These are phyloP conservation scores for Galleria mellonella DNA, from an alignment of 1,140 invertebrate genomes.

Conservation along the genomic window DNA sequence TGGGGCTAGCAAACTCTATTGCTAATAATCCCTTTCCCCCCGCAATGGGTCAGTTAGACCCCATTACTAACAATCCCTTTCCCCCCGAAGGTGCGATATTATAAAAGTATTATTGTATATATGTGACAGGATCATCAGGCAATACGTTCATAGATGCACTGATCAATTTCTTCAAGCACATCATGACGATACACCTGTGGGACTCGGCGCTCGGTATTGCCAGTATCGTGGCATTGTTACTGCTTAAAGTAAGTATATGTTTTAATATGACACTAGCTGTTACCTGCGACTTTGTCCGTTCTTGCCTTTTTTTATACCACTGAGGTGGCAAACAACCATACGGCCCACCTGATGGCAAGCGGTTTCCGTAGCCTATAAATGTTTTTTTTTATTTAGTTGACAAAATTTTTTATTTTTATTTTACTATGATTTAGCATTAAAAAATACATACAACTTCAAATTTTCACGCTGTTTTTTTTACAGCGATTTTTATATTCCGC, in stretches of 20 bases:
- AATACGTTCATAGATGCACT: slow-evolving; percentile 44
- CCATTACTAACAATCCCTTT: no score
- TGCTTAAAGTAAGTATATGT: slow-evolving; percentile 51
- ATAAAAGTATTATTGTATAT: slow-evolving; percentile 2
- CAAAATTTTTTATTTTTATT: no score
- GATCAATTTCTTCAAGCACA: slow-evolving; percentile 63
- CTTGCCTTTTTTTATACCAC: neutral
- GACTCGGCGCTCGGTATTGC: slow-evolving; percentile 72
- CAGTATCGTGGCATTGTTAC: slow-evolving; percentile 75
- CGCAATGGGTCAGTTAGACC: neutral
- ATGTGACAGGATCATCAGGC: slow-evolving; percentile 42
- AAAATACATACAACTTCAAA: no score
- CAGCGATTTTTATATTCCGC: no score
- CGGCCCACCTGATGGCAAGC: neutral
- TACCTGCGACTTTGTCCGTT: neutral
- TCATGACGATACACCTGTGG: slow-evolving; percentile 70
- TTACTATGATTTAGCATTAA: no score
- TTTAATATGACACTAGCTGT: no score
- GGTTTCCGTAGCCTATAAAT: no score
- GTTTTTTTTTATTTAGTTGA: no score
- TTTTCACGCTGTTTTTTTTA: no score
- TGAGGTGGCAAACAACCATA: no score
- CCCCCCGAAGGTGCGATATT: neutral
- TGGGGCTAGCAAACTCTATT: no score
- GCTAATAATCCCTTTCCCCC: no score